These are phyloP conservation scores for Ophion slaviceki DNA, from an alignment of 2,888 invertebrate species.

Conservation along the genomic window DNA sequence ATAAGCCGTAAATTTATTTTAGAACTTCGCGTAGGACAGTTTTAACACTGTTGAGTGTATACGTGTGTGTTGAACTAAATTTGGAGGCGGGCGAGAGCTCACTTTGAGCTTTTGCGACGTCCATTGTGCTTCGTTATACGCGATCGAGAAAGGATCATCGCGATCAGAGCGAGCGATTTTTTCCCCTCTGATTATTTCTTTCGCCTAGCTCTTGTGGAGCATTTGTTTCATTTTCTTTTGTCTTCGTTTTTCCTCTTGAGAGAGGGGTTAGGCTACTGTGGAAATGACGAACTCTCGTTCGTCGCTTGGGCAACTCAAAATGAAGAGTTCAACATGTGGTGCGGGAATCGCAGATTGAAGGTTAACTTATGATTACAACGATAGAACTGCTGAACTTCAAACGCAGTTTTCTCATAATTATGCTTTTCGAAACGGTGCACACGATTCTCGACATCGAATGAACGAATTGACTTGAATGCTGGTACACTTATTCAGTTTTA, in stretches of 20 bases:
- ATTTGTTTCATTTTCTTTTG: not conserved
- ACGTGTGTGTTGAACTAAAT: constrained; percentile 18
- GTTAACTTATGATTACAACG: too few relatives aligned
- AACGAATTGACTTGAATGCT: too few relatives aligned
- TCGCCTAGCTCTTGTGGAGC: not conserved
- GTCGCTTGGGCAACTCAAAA: too few relatives aligned
- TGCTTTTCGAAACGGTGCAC: too few relatives aligned
- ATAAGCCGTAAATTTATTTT: constrained; percentile 60
- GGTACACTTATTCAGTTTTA: too few relatives aligned
- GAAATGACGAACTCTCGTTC: too few relatives aligned
- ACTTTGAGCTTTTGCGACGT: constrained; percentile 50
- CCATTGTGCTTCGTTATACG: constrained; percentile 51
- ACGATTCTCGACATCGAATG: too few relatives aligned
- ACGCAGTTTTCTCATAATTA: too few relatives aligned
- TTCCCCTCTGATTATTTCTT: constrained; percentile 5
- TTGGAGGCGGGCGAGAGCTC: constrained; percentile 34
- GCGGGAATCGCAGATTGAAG: too few relatives aligned
- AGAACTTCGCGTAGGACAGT: constrained; percentile 68
- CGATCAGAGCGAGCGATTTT: constrained; percentile 23
- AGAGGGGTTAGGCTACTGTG: too few relatives aligned
- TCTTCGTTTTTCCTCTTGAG: not conserved
- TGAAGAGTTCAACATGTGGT: too few relatives aligned
- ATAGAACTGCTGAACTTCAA: too few relatives aligned
- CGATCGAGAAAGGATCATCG: constrained; percentile 30
- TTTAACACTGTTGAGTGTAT: constrained; percentile 43